Evolutionary conservation across 1,140 invertebrate genomes (phyloP).

Genomic region (Drosophila kikkawai): DNA sequence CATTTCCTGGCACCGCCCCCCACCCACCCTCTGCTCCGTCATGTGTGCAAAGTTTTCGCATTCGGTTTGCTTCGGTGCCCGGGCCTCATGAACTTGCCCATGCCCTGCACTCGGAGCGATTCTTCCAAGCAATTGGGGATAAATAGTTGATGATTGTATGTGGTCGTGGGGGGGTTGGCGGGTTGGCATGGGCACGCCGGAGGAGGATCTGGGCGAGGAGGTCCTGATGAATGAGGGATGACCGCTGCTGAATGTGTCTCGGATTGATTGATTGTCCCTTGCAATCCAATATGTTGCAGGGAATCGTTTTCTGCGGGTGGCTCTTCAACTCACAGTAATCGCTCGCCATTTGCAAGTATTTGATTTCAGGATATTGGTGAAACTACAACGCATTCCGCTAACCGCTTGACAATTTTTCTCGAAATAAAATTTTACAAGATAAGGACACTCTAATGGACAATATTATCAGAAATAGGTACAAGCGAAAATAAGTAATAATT

Average conservation of each 20-base stretch:
- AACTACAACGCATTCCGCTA: neutral
- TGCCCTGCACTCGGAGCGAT: slow-evolving; percentile 56
- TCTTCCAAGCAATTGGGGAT: slow-evolving; percentile 52
- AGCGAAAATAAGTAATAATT: neutral
- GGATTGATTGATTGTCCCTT: slow-evolving; percentile 57
- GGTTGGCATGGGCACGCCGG: slow-evolving; percentile 7
- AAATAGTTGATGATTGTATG: slow-evolving; percentile 70
- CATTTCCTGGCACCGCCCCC: slow-evolving; percentile 25
- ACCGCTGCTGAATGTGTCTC: slow-evolving; percentile 50
- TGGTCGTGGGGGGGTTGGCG: slow-evolving; percentile 9
- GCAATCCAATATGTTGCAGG: slow-evolving; percentile 56
- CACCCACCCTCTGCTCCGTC: slow-evolving; percentile 45
- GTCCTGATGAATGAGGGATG: slow-evolving; percentile 49
- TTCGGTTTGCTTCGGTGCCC: slow-evolving; percentile 59
- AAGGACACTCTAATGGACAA: too few relatives aligned
- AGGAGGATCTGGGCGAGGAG: slow-evolving; percentile 5
- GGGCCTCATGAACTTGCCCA: slow-evolving; percentile 65
- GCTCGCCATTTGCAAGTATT: slow-evolving; percentile 32
- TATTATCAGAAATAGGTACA: neutral
- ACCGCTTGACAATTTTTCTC: slow-evolving; percentile 23
- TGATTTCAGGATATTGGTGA: slow-evolving; percentile 28
- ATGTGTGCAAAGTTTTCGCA: slow-evolving; percentile 75
- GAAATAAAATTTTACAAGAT: neutral
- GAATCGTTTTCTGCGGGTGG: slow-evolving; percentile 45
- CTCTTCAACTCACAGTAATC: slow-evolving; percentile 23